Evolutionary conservation across 2,888 invertebrate genomes (phyloP), one percentile per base, ranked within the genome.

Genomic region (Hypomecis punctinalis): DNA sequence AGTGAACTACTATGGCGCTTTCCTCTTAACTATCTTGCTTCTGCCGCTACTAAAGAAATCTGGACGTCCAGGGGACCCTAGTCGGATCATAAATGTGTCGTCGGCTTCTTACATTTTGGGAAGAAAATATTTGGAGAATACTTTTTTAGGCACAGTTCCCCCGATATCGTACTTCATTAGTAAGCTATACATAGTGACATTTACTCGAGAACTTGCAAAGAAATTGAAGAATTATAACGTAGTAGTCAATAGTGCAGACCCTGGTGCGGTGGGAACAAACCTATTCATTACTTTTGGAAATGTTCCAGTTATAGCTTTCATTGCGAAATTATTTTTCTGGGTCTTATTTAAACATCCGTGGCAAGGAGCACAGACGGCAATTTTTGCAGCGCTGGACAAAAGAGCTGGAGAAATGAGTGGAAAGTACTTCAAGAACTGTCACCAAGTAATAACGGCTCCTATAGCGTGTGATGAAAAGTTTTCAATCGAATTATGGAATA

Each of bases 1-100:
- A 45, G 97, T 98, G 3, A 99, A 99, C 84, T 97, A 98, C 78
- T 97, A 96, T 83, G 98, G 98, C 0, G 97, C 97, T 37, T 98
- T 98, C 83, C 91, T 99, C 37, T 90, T 99, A 39, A 98, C 98
- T 0, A 96, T 98, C 79, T 94, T 99, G 9, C 93, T 99, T 2
- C 94, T 97, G 61, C 97, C 97, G 81, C 87, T 97, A 42, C 76
- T 97, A 69, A 96, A 95, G 82, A 94, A 94, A 76, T 73, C 86
- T 0, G 86, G 83, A 0, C 75, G 51, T 0, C 36, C 70, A 5
- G 94, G 94, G 0, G 93, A 94, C 0, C 95, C 95, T 0, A 94
- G 96, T 43, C 94, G 97, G 42, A 95, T 97, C 0, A 93, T 97
- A 0, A 94, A 96, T 5, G 96, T 96, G 0, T 95, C 97, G 0